Evolutionary conservation across 2,113 vertebrate genomes (phyloP).

Genomic region (Neogale vison): DNA sequence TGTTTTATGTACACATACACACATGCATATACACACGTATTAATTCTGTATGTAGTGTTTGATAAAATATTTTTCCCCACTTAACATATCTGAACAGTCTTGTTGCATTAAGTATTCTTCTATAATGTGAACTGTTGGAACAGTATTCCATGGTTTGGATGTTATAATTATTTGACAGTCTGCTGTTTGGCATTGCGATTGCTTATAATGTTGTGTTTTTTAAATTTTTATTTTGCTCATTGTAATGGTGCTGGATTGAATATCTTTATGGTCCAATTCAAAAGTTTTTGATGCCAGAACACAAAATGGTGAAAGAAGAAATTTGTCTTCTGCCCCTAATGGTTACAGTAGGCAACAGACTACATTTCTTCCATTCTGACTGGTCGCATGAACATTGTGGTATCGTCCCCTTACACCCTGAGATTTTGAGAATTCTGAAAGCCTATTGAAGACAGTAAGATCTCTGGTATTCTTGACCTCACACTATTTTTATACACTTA

Average conservation of each 20-base stretch:
- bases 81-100: background rate
- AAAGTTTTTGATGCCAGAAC: background rate
- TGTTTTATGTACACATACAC: background rate
- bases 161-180: background rate
- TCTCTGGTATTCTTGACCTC: background rate
- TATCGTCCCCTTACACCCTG: background rate
- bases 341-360: background rate
- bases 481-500: background rate
- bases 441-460: background rate
- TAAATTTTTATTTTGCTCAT: background rate
- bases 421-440: background rate
- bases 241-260: background rate
- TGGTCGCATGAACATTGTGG: background rate
- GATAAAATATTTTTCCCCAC: background rate
- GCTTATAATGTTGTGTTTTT: conserved; percentile 4
- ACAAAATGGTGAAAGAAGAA: background rate
- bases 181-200: background rate
- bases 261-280: background rate
- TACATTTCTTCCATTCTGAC: background rate
- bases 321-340: background rate
- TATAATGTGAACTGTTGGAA: background rate
- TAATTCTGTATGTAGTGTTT: background rate
- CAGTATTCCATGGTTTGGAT: background rate
- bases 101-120: background rate
- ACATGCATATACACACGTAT: background rate